Conservation (phyloP, 1,140 invertebrate species). For the Lucilia sericata region DNA sequence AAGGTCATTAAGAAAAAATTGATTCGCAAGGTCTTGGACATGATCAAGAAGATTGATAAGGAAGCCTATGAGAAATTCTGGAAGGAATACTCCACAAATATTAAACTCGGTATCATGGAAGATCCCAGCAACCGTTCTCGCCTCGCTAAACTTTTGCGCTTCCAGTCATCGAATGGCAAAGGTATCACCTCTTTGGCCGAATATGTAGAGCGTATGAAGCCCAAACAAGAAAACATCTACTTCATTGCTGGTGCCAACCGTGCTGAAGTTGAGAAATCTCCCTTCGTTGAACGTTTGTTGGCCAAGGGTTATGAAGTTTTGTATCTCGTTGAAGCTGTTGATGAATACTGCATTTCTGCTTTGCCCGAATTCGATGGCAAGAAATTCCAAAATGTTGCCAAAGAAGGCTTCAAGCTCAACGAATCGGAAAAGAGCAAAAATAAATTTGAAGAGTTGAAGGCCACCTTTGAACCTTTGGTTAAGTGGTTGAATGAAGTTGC, state of each 20-base stretch:
- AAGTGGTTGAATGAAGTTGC: conserved; percentile 91
- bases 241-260: conserved; percentile 93
- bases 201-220: conserved; percentile 96
- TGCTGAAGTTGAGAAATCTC: conserved; percentile 91
- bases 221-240: conserved; percentile 96
- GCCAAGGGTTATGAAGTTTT: conserved; percentile 97
- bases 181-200: conserved; percentile 83
- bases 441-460: conserved; percentile 83
- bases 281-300: conserved; percentile 94
- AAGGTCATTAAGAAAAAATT: conserved; percentile 99
- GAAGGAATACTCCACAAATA: conserved; percentile 99
- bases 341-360: conserved; percentile 97
- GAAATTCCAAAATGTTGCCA: conserved; percentile 99
- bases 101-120: conserved; percentile 98
- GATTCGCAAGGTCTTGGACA: conserved; percentile 95
- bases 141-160: conserved; percentile 93
- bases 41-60: conserved; percentile 96
- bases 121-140: conserved; percentile 96
- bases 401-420: conserved; percentile 94
- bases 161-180: conserved; percentile 85
- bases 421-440: conserved; percentile 87
- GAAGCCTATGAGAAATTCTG: conserved; percentile 96
- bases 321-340: conserved; percentile 95
- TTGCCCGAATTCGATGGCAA: conserved; percentile 99
- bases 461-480: conserved; percentile 89